Base-by-base conservation (phyloP, 2,888 invertebrate species). In the Ophonus ardosiacus region DNA sequence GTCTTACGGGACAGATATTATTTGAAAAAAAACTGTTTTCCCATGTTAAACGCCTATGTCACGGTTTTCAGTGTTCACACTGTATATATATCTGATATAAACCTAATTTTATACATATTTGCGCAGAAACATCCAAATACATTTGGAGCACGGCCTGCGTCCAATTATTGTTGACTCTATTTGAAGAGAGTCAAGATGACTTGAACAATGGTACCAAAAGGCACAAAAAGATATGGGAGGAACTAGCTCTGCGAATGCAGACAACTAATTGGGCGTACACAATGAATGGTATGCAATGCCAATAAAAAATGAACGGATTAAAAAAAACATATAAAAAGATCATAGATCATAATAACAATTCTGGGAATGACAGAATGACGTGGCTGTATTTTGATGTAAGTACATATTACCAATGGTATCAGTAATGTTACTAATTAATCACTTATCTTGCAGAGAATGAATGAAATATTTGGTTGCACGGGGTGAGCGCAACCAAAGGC, bases 311-410 rank as follows among this genome's bases (percentile, higher is more conserved):
- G 61, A 61, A 61, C 7, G 61, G 18, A 5, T 61, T 61, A 17
- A 61, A 61, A 61, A 18, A 61, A 61, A 61, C n/a, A n/a, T n/a
- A n/a, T n/a, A 61, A 61, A 18, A 61, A 61, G 17, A 61, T 61
- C 17, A 61, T 61, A 3, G 61, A 61, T 61, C 18, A 61, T 13
- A 61, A 61, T 18, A 61, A 61, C 17, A 0, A 17, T 7, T 61
- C 61, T 7, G 61, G 61, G 61, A 61, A 61, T 18, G 61, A 18
- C 7, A 61, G 18, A 3, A 61, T 61, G 18, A 17, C 61, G 5
- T 31, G 31, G 31, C 31, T 6, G 5, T 21, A 31, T 31, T 31
- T 31, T 31, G 5, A 31, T 31, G 31, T 31, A 31, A 31, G 31
- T 31, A 31, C 6, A 31, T 31, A 31, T 31, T 31, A 31, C 31